Base-by-base conservation (phyloP, 2,797 vertebrate genomes). In the Astyanax mexicanus region DNA sequence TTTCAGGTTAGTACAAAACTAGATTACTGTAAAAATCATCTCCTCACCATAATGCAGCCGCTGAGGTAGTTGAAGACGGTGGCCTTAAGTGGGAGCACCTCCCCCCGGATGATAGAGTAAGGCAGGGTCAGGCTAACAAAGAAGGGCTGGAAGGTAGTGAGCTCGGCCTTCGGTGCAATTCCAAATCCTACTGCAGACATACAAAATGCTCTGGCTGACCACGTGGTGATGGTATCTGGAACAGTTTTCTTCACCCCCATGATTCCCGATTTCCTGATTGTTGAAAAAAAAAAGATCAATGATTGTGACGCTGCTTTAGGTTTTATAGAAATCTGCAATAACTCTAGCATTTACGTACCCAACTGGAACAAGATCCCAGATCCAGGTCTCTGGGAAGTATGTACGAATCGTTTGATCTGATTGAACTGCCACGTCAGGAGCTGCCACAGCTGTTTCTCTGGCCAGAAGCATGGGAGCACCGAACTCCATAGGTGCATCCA, bases 111-210 rank as follows among this genome's bases (percentile, higher is more conserved):
- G 52, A 98, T 92, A 0, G 95, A 96, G 87, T 95, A 96, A 10
- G 96, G 96, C 81, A 95, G 4, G 0, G 90, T 95, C 64, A 96
- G 90, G 2, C 94, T 93, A 29, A 95, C 85, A 3, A 98, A 98
- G 88, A 97, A 96, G 0, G 96, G 95, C 89, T 96, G 92, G 92
- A 96, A 95, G 79, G 85, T 91, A 0, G n/a, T 91, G 70, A 98
- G 82, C 10, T 82, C 84, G 0, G 69, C 65, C 21, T 85, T 82
- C 0, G 86, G 86, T 0, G 97, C 89, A 60, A 98, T 82, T 0
- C 96, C 96, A 6, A 98, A 91, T 52, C 96, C 96, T 4, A 71
- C 72, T 0, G 91, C 83, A 0, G 86, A 88, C 4, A 90, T 85
- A 0, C 96, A 97, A 89, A 96, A 95, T 0, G 94, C 94, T 52